These are phyloP conservation scores for Diploscapter pachys DNA, from an alignment of 1,140 invertebrate species.

Conservation along the genomic window DNA sequence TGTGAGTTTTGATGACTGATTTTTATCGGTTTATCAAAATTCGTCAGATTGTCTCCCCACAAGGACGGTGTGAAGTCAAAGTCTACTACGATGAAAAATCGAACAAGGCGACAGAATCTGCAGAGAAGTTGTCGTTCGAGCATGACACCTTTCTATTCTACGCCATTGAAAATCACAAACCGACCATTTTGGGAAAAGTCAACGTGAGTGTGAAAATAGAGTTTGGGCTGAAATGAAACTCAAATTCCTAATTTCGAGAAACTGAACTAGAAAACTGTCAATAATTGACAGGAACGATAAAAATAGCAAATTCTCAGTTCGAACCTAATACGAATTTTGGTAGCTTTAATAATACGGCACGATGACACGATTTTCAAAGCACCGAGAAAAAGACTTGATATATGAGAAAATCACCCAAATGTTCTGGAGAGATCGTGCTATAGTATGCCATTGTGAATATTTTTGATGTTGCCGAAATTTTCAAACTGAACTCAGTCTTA, in stretches of 20 bases:
- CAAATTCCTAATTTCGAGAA: constrained; percentile 12
- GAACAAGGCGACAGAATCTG: constrained; percentile 3
- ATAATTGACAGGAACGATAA: constrained; percentile 21
- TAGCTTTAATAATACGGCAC: too few species aligned
- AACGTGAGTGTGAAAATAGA: constrained; percentile 9
- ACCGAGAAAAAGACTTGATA: too few species aligned
- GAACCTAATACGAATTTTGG: too few species aligned
- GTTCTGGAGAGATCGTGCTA: too few species aligned
- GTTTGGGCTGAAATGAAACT: constrained; percentile 10
- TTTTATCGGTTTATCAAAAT: background rate
- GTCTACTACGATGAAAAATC: background rate
- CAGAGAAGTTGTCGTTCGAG: background rate
- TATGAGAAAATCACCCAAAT: too few species aligned
- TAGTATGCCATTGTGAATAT: too few species aligned
- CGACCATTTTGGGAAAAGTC: constrained; percentile 19
- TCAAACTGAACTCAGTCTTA: too few species aligned
- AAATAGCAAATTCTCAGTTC: constrained; percentile 2
- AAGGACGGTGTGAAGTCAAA: background rate
- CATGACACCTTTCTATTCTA: constrained; percentile 15
- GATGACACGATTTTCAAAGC: too few species aligned
- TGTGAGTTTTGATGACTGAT: background rate
- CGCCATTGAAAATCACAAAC: constrained; percentile 20
- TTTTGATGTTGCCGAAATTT: too few species aligned
- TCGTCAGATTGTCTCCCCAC: too few species aligned
- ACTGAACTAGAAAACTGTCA: constrained; percentile 11